Evolutionary conservation across 2,113 vertebrate species (phyloP), one percentile per base, ranked within the genome.

Genomic region (Malurus cyaneus): DNA sequence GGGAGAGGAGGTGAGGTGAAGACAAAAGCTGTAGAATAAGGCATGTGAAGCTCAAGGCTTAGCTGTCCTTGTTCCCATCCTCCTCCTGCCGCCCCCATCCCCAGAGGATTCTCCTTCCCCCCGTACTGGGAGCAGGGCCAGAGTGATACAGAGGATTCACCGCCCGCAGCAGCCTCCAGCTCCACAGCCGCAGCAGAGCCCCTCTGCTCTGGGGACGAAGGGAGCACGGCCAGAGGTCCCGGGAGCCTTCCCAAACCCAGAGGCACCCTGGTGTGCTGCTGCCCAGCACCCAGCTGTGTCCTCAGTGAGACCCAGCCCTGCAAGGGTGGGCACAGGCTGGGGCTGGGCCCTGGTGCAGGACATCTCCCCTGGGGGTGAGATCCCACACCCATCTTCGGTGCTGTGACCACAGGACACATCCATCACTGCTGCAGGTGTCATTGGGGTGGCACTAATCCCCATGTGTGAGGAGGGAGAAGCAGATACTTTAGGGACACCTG

Each of bases 311-410:
- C 23, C 14, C 14, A 24, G 0, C 52, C 32, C 56, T 18, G 44
- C 29, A 25, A 49, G 42, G 9, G 2, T 36, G 47, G 18, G 39
- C 13, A 24, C 19, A 50, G 47, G 23, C 26, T 56, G 34, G 25
- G 36, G 16, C 59, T 54, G 39, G 8, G 8, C 16, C 31, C 8
- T 11, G 28, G 15, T 18, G 15, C 31, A 32, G 54, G 34, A 50
- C 39, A 25, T 42, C 52, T 44, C 9, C 53, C 13, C 10, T 6
- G 8, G 19, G 18, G 12, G 5, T 25, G 26, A 87, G 9, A 14
- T 7, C 4, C 17, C 2, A 0, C 11, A 34, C 25, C 16, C 0
- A 0, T 10, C 49, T 34, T 34, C 34, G 18, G 12, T 4, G 5
- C 39, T 70, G 50, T 34, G 25, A 52, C 18, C 9, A 32, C 20